Base-by-base conservation (phyloP, 2,888 invertebrate species). In the Tubulanus polymorphus region DNA sequence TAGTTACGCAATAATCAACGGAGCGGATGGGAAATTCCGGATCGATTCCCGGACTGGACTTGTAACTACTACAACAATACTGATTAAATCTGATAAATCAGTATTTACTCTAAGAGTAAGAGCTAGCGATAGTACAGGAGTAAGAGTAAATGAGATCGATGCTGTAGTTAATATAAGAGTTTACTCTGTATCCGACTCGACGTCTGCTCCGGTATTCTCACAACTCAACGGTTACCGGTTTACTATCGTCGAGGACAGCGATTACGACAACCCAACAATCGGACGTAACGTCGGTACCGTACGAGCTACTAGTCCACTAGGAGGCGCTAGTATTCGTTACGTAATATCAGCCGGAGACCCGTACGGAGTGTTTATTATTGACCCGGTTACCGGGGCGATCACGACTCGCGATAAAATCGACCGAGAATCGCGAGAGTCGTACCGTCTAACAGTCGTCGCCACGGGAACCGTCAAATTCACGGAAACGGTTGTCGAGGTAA, bases 241-340 rank as follows among this genome's bases (percentile, higher is more conserved):
- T 75, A 86, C 86, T 74, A 86, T 94, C 59, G 76, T 83, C 2
- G 95, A 95, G 82, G 93, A 94, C 79, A 84, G 86, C 71, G 87
- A 86, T 28, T 84, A 84, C 49, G 83, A 83, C 20, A 71, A 77
- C 5, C 82, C 84, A 25, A 71, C 83, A 18, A 53, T 84, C 53
- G 87, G 86, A 12, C 83, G 90, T 30, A 87, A 87, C 71, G 88
- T 93, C 2, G 94, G 93, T 1, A 85, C 84, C 68, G 87, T 93
- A 1, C 64, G 59, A 30, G 75, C 76, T 1, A 54, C 62, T 10
- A 63, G 58, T 12, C 18, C 20, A 12, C 64, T 57, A 26, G 57
- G 59, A 26, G 49, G 48, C 12, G 47, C 55, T 12, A 32, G 37
- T 47, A 53, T 73, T 5, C 57, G 55, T 0, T 75, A 73, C 56